These are phyloP conservation scores for Trichonephila clavipes DNA, from an alignment of 1,140 invertebrate genomes.

Conservation along the genomic window DNA sequence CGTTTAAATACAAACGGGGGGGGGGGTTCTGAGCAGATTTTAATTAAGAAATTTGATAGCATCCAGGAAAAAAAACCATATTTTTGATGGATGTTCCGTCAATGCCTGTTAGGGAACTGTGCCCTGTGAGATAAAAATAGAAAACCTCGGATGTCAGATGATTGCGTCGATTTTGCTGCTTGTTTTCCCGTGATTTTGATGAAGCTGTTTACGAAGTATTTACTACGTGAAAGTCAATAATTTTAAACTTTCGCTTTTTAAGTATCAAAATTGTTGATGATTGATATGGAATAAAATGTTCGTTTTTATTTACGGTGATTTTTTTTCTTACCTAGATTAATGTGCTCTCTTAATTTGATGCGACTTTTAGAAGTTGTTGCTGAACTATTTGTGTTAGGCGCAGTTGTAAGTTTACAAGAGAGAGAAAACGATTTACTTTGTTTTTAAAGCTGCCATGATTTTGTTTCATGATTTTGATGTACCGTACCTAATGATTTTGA, in stretches of 20 bases:
- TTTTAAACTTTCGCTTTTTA: background rate
- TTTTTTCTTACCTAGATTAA: no score
- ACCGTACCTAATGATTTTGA: no score
- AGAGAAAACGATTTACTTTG: no score
- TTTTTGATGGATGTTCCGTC: slow-evolving; percentile 32
- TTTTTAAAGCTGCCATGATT: no score
- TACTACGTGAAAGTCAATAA: background rate
- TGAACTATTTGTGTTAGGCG: no score
- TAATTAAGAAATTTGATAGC: slow-evolving; percentile 45
- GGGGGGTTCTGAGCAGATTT: background rate
- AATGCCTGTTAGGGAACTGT: background rate
- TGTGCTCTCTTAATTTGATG: no score
- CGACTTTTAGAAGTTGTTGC: no score
- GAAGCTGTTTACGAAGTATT: background rate
- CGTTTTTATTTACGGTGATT: no score
- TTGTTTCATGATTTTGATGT: no score
- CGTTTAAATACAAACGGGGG: background rate
- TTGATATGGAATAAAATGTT: no score
- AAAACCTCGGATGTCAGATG: background rate
- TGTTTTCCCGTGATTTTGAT: background rate
- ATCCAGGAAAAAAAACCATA: background rate
- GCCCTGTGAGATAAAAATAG: background rate
- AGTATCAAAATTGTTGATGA: no score
- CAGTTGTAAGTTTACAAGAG: no score
- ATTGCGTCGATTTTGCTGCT: background rate